Evolutionary conservation across 2,888 invertebrate species (phyloP).

Genomic region (Mesochorus sp.): DNA sequence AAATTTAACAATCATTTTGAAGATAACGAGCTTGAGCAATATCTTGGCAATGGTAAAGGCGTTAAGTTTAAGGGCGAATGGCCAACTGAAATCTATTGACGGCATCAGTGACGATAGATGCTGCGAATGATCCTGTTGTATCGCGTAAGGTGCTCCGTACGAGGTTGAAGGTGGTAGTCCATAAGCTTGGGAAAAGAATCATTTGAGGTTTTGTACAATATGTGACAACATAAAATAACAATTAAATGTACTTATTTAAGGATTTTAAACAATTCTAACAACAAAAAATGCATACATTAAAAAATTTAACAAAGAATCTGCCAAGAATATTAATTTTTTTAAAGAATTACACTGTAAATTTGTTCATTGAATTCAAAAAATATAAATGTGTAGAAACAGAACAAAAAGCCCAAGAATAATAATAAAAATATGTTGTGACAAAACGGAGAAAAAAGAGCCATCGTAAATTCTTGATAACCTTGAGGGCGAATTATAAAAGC

Average conservation of each 20-base stretch:
- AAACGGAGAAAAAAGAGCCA: background rate
- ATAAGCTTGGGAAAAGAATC: constrained; percentile 74
- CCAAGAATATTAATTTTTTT: background rate
- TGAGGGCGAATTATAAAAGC: constrained; percentile 15
- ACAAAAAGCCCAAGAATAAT: constrained; percentile 4
- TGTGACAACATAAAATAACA: too few relatives aligned
- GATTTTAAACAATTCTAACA: too few relatives aligned
- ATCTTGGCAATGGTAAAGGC: constrained; percentile 89
- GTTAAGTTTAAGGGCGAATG: constrained; percentile 87
- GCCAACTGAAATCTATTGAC: constrained; percentile 84
- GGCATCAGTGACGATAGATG: constrained; percentile 68
- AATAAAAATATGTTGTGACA: constrained; percentile 1
- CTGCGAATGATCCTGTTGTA: constrained; percentile 83
- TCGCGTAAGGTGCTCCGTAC: constrained; percentile 85
- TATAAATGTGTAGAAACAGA: background rate
- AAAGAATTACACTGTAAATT: background rate
- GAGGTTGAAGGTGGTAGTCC: constrained; percentile 81
- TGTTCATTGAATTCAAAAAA: background rate
- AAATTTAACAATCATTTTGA: constrained; percentile 92
- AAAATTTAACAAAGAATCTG: too few relatives aligned
- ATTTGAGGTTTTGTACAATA: too few relatives aligned
- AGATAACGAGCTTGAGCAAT: constrained; percentile 89
- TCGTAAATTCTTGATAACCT: constrained; percentile 35
- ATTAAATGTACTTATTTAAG: too few relatives aligned
- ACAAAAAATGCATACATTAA: background rate